These are phyloP conservation scores for Serrognathus titanus DNA, from an alignment of 2,888 invertebrate species.

Conservation along the genomic window DNA sequence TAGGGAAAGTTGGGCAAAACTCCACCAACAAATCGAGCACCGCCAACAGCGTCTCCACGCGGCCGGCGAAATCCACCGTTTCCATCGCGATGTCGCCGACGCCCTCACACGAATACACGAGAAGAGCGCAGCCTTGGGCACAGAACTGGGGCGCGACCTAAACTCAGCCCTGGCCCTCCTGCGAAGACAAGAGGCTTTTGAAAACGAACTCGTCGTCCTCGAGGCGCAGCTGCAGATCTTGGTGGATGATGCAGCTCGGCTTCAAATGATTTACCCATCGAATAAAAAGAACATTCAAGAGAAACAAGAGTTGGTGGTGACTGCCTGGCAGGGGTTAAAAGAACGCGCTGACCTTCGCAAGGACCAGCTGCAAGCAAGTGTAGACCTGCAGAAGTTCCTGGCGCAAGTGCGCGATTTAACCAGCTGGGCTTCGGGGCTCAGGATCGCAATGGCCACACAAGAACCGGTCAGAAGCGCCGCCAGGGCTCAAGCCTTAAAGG, in stretches of 20 bases:
- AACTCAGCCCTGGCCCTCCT: slow-evolving; percentile 80
- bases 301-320: slow-evolving; percentile 80
- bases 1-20: slow-evolving; percentile 81
- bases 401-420: slow-evolving; percentile 81
- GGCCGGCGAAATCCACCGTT: slow-evolving; percentile 95
- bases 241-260: slow-evolving; percentile 86
- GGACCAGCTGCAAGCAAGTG: slow-evolving; percentile 79
- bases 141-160: slow-evolving; percentile 75
- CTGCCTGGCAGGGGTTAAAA: slow-evolving; percentile 75
- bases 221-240: slow-evolving; percentile 88
- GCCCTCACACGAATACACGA: slow-evolving; percentile 86
- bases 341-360: slow-evolving; percentile 76
- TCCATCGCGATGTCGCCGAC: slow-evolving; percentile 94
- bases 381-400: slow-evolving; percentile 85
- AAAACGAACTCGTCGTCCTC: slow-evolving; percentile 87
- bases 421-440: slow-evolving; percentile 80
- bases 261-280: slow-evolving; percentile 84
- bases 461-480: slow-evolving; percentile 80
- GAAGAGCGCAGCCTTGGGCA: slow-evolving; percentile 81
- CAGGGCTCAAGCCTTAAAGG: slow-evolving; percentile 75
- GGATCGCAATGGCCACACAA: slow-evolving; percentile 73
- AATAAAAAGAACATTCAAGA: slow-evolving; percentile 87
- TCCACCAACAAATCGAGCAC: slow-evolving; percentile 81
- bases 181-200: slow-evolving; percentile 87
- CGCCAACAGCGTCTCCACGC: slow-evolving; percentile 85